Evolutionary conservation across 2,888 invertebrate species (phyloP).

Genomic region (Homarus gammarus): DNA sequence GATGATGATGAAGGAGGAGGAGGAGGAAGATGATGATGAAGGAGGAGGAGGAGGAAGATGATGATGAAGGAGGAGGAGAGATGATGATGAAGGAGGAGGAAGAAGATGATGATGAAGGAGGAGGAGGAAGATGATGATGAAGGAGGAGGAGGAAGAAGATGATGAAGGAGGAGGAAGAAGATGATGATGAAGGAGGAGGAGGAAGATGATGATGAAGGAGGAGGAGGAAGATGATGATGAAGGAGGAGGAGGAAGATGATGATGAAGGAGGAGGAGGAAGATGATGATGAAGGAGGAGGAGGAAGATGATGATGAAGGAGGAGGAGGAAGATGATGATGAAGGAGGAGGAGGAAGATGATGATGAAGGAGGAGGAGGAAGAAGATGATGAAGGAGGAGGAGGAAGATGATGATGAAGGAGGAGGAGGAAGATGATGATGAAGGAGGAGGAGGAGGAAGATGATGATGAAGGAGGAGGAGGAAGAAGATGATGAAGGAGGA

Average conservation of each 20-base stretch:
- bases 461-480: too few species aligned
- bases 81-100: neutral
- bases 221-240: neutral
- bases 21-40: too few species aligned
- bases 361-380: neutral
- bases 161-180: too few species aligned
- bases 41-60: too few species aligned
- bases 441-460: too few species aligned
- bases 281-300: too few species aligned
- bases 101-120: neutral
- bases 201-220: neutral
- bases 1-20: too few species aligned
- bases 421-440: neutral
- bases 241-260: neutral
- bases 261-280: neutral
- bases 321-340: neutral
- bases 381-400: too few species aligned
- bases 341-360: too few species aligned
- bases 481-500: neutral
- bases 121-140: neutral
- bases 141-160: neutral
- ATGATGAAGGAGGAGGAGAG: neutral
- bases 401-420: too few species aligned
- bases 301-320: too few species aligned
- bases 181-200: too few species aligned